Percentiles rank a stretch among this genome's conserved stretches.
Evolutionary conservation across 2,113 vertebrate species (phyloP).

Genomic region (Sceloporus undulatus): DNA sequence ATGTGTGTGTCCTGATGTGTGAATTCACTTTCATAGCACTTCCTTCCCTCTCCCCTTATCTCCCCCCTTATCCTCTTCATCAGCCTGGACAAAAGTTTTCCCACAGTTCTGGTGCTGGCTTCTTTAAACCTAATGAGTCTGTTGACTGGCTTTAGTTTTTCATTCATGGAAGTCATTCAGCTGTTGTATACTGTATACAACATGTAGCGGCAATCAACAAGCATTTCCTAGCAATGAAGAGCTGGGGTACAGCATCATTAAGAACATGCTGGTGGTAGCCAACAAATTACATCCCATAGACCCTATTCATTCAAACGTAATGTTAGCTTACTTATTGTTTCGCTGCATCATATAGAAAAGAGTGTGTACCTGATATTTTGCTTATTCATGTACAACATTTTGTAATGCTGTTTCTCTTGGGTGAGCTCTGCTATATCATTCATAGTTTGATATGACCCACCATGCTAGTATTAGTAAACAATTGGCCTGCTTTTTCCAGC

Average conservation of each 20-base stretch:
- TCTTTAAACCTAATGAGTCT: conserved; percentile 71
- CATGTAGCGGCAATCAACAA: conserved; percentile 53
- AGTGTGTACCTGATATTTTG: not conserved
- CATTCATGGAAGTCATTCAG: conserved; percentile 72
- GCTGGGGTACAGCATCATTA: fast-evolving
- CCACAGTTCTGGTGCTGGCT: conserved; percentile 66
- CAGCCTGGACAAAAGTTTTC: conserved; percentile 70
- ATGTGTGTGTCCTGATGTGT: fast-evolving
- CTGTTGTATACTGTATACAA: conserved; percentile 64
- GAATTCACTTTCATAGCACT: conserved; percentile 60
- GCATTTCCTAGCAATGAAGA: conserved; percentile 50
- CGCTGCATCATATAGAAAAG: not conserved
- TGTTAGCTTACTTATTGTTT: not conserved
- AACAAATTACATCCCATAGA: conserved; percentile 18
- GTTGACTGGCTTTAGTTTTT: conserved; percentile 57
- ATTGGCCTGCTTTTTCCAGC: not conserved
- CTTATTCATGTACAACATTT: not conserved
- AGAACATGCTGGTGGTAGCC: conserved; percentile 49
- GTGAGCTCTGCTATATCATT: not conserved
- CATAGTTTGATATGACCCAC: not conserved
- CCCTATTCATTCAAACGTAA: conserved; percentile 27
- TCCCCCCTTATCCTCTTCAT: conserved; percentile 50
- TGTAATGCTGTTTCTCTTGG: not conserved
- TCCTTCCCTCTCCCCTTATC: conserved; percentile 25
- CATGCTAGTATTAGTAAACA: not conserved